A percentile compares a stretch with the other conserved stretches of the same genome.
Evolutionary conservation across 2,113 vertebrate genomes (phyloP).

Genomic region (Clarias gariepinus): DNA sequence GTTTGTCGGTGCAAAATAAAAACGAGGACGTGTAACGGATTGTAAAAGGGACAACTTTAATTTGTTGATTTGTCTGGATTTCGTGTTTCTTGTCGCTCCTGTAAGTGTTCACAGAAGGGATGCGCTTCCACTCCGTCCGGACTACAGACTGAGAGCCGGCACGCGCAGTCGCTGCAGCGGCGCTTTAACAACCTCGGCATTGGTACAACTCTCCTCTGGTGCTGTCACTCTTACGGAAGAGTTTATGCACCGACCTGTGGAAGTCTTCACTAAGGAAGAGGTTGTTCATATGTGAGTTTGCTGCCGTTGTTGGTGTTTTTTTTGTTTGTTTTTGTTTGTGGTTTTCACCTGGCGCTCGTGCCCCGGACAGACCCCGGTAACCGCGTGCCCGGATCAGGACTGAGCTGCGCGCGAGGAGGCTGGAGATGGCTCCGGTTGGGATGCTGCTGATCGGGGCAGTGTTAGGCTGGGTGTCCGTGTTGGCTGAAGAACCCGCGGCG

Average conservation of each 20-base stretch:
- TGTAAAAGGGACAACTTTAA: not conserved
- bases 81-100: not conserved
- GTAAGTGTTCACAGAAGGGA: slow-evolving; percentile 24
- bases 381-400: slow-evolving; percentile 7
- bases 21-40: not conserved
- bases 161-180: slow-evolving; percentile 11
- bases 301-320: not conserved
- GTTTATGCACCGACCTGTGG: slow-evolving; percentile 11
- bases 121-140: slow-evolving; percentile 43
- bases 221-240: not conserved
- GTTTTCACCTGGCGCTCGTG: not conserved
- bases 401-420: slow-evolving; percentile 28
- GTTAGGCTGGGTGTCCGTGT: slow-evolving; percentile 84
- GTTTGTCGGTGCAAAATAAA: not conserved
- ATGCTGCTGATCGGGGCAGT: slow-evolving; percentile 82
- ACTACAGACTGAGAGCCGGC: slow-evolving; percentile 35
- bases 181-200: not conserved
- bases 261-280: not conserved
- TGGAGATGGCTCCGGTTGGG: slow-evolving; percentile 89
- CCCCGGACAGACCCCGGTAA: slow-evolving; percentile 3
- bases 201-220: not conserved
- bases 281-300: slow-evolving; percentile 8
- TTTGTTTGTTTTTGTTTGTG: not conserved
- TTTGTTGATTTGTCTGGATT: slow-evolving; percentile 4
- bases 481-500: slow-evolving; percentile 88